Evolutionary conservation across 2,888 invertebrate genomes (phyloP), one percentile per base, ranked within the genome.

Genomic region (Parthenolecanium corni): DNA sequence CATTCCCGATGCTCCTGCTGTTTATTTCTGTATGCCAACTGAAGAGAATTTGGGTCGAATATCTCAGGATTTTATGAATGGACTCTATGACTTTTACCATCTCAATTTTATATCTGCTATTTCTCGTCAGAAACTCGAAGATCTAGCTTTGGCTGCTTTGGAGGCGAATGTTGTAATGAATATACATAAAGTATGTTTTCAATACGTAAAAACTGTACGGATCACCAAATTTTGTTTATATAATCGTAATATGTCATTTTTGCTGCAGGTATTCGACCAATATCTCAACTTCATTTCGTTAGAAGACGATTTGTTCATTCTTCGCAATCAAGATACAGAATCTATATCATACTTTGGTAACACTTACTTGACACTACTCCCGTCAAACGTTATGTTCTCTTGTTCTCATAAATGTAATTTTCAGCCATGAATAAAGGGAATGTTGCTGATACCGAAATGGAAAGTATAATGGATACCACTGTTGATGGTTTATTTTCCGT

Each of bases 1-100:
- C n/a, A 93, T 99, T 70, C 95, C 96, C 5, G 98, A 99, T 77
- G 97, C 97, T 2, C 97, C 98, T 52, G 96, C 95, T 0, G 86
- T 99, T 42, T 99, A 99, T 74, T 97, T 99, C 75, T 94, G 97
- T 74, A 82, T 89, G 67, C 96, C 98, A 2, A 87, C 89, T 12
- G 92, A 95, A 71, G 96, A 97, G 73, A 99, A 98, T 75, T 80
- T 99, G 46, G 89, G 87, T 52, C 81, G 95, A 67, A 94, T 98
- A 67, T 86, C 89, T 66, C 90, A 93, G 75, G 93, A 91, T 73
- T 78, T 91, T 62, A 85, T 87, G 67, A 89, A 85, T 74, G 87
- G 89, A 40, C 76, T 91, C 14, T 98, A 99, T 73, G 97, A 97
- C 71, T 81, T 86, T 57, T 98, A 94, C 74, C 94, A 94, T 73